phyloP scores from a whole-genome alignment of 2,888 invertebrate genomes.

The Folsomia candida region DNA sequence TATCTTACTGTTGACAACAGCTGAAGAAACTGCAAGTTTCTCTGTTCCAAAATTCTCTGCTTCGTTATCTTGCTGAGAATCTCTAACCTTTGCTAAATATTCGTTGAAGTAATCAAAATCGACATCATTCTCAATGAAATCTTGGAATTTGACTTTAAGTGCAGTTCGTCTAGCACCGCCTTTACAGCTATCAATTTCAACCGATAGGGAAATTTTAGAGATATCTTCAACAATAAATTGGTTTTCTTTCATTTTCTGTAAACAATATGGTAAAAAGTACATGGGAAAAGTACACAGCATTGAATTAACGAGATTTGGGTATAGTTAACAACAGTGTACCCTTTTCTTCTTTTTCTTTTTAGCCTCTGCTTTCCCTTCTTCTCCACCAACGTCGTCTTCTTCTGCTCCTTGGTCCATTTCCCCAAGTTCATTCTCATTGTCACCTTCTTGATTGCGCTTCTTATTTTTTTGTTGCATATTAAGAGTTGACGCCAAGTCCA shows the following conservation, averaged over 20 bases:
- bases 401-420: slow-evolving; percentile 8
- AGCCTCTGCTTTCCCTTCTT: slow-evolving; percentile 13
- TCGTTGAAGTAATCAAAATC: slow-evolving; percentile 44
- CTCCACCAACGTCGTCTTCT: background rate
- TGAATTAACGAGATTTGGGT: background rate
- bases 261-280: too few relatives aligned
- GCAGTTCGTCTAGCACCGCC: slow-evolving; percentile 34
- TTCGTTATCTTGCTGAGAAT: too few relatives aligned
- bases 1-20: too few relatives aligned
- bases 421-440: slow-evolving; percentile 7
- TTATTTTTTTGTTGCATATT: slow-evolving; percentile 32
- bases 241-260: slow-evolving; percentile 6
- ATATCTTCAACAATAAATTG: slow-evolving; percentile 38
- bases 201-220: slow-evolving; percentile 32
- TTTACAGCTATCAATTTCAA: slow-evolving; percentile 45
- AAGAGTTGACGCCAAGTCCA: slow-evolving; percentile 37
- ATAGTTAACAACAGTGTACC: background rate
- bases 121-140: slow-evolving; percentile 38
- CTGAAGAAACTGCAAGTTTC: too few relatives aligned
- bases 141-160: slow-evolving; percentile 40
- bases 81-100: too few relatives aligned
- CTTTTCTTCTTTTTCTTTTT: background rate
- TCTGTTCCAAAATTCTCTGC: too few relatives aligned
- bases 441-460: slow-evolving; percentile 6
- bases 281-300: background rate